Evolutionary conservation across 2,113 vertebrate genomes (phyloP), one percentile per base, ranked within the genome.

Genomic region (Callithrix jacchus): DNA sequence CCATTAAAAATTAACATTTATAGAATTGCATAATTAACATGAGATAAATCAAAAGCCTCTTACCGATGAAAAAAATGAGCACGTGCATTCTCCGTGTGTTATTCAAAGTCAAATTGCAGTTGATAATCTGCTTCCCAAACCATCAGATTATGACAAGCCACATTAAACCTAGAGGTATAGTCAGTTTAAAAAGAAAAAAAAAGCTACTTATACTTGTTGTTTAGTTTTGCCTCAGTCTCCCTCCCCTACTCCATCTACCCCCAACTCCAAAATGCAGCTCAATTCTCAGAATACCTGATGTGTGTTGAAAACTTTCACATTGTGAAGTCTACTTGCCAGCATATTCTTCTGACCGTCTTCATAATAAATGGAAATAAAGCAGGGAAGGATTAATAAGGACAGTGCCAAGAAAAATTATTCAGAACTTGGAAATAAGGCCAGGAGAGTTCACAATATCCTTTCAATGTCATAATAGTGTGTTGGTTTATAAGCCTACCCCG

Each of bases 1-100:
- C 80, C 25, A 5, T n/a, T 45, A 52, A 80, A 92, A 92, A 96
- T 61, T n/a, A 95, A 85, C 71, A 94, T 89, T 58, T 37, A 61
- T 32, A 92, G 18, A 88, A 16, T 58, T 97, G 80, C 71, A 37
- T 80, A 92, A 96, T 92, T 84, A 81, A 79, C 68, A 61, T 30
- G 61, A 90, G 35, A 49, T 91, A 84, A 82, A 64, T 52, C 7
- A 94, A 83, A 81, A 79, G 74, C 40, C 23, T 66, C 45, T 97
- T 56, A 70, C 74, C 91, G 45, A 37, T 77, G 58, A 42, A 76
- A 86, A 84, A 89, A 84, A 70, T 32, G 61, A 21, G 7, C 10
- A 45, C 42, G 16, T 40, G 11, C 14, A 13, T 89, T 92, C 23
- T 64, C 42, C 20, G 9, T 16, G 5, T 68, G 73, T 58, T 71